Evolutionary conservation across 1,140 invertebrate species (phyloP), one percentile per base, ranked within the genome.

Genomic region (Drosophila truncata): DNA sequence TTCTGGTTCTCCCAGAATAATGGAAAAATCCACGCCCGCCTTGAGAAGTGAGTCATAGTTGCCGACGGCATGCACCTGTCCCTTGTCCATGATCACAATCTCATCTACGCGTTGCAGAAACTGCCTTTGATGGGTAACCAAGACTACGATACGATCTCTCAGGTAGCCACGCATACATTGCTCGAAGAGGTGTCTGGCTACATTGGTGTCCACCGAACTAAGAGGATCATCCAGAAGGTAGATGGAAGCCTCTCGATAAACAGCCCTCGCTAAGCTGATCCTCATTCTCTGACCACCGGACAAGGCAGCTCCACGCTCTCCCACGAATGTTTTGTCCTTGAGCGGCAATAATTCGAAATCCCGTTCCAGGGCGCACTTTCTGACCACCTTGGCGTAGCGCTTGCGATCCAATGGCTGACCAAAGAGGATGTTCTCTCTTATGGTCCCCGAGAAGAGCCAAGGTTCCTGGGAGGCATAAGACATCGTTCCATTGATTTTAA

Each of bases 231-330:
- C 97, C 44, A 98, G 92, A 9, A 98, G 91, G 93, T 97, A 98
- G 62, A 98, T 96, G 83, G 97, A 96, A 0, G 96, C 95, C 70
- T 97, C 94, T 37, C 95, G 95, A 92, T 98, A 98, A 9, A 98
- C 94, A 2, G 97, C 95, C 61, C 97, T 95, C 0, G 97, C 97
- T 23, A 98, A 93, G 87, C 97, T 98, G 4, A 99, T 96, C 80
- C 98, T 95, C 1, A 98, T 97, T 70, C 96, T 96, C 93, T 99
- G 98, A 27, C 98, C 98, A 54, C 98, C 98, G 92, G 97, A 98
- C 31, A 97, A 93, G 78, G 94, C 95, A n/a, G 98, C 95, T 29
- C 98, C 98, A 55, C 97, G 94, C 74, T 96, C 95, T 3, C 98
- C 98, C 7, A 99, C 97, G 14, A 98, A 93, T 0, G 98, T 99